Base-by-base conservation (phyloP, 2,797 vertebrate genomes). In the Scolopax rusticola region DNA sequence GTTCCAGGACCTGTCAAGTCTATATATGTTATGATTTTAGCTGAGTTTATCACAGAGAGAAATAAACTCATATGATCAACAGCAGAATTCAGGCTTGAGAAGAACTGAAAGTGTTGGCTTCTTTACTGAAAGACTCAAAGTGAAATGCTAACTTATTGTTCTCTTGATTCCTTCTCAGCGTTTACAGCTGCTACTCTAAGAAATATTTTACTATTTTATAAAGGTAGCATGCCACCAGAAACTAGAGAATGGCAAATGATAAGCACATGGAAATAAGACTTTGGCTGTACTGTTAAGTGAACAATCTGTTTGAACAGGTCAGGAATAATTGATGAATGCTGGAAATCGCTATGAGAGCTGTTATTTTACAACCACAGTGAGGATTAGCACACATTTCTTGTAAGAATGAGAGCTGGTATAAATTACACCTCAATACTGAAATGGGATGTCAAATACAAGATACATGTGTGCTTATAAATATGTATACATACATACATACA, bases 261-360 rank as follows among this genome's bases (percentile, higher is more conserved):
- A 83, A 84, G n/a, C 28, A 12, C 20, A 32, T 11, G 77, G 78
- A 90, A 90, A 48, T 56, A 74, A 88, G 82, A 59, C 53, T 84
- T 82, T 63, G 15, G 45, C 45, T 83, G 20, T 51, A 38, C 14
- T 64, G 23, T 43, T 79, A 4, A 33, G 51, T 4, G 53, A 94
- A 25, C 32, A 32, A 12, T 38, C n/a, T 65, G 7, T 70, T 82
- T 69, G 43, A 95, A 63, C 3, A 24, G 61, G 65, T 84, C 69
- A 87, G 67, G 51, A 95, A 91, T 90, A 93, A 88, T 51, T 76
- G 54, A 92, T 93, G 54, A 79, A 51, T 67, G 23, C 38, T 91
- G 61, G 60, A 94, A 89, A 80, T 80, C 81, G 57, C 57, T 82
- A 20, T 27, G 40, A 83, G 68, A 89, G 8, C 9, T 48, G 25